Evolutionary conservation across 1,140 invertebrate species (phyloP).

Genomic region (Sarcophaga bullata): DNA sequence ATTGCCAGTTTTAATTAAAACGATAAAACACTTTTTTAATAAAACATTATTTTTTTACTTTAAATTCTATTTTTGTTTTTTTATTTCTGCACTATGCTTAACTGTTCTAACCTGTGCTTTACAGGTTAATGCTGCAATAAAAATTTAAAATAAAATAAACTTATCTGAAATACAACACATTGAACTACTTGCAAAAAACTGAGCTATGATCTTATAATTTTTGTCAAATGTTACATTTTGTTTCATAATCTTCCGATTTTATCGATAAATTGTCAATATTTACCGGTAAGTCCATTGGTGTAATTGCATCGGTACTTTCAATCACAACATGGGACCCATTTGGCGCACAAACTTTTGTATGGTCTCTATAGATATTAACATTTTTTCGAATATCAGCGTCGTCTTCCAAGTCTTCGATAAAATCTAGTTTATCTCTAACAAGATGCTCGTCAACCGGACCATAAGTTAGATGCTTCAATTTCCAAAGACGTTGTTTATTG

Average conservation of each 20-base stretch:
- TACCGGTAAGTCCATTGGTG: slow-evolving; percentile 90
- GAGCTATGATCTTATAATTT: too few relatives aligned
- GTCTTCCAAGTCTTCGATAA: slow-evolving; percentile 97
- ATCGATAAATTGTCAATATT: slow-evolving; percentile 95
- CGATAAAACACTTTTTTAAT: too few relatives aligned
- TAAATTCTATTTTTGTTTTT: too few relatives aligned
- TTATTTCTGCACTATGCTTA: too few relatives aligned
- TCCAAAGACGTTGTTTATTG: slow-evolving; percentile 87
- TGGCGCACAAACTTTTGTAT: slow-evolving; percentile 70
- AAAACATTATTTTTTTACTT: too few relatives aligned
- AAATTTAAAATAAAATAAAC: too few relatives aligned
- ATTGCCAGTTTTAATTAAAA: too few relatives aligned
- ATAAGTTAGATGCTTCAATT: slow-evolving; percentile 85
- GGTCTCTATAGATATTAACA: slow-evolving; percentile 92
- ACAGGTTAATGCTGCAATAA: too few relatives aligned
- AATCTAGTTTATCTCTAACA: slow-evolving; percentile 88
- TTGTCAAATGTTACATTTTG: too few relatives aligned
- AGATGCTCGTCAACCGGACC: slow-evolving; percentile 75
- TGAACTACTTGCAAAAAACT: too few relatives aligned
- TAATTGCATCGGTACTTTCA: slow-evolving; percentile 72
- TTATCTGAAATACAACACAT: too few relatives aligned
- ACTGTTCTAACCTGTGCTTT: too few relatives aligned
- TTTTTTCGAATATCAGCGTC: slow-evolving; percentile 88
- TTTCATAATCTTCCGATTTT: slow-evolving; percentile 66
- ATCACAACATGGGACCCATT: slow-evolving; percentile 73